Evolutionary conservation across 2,797 vertebrate genomes (phyloP), one percentile per base, ranked within the genome.

Genomic region (Euphonia xanthogaster): DNA sequence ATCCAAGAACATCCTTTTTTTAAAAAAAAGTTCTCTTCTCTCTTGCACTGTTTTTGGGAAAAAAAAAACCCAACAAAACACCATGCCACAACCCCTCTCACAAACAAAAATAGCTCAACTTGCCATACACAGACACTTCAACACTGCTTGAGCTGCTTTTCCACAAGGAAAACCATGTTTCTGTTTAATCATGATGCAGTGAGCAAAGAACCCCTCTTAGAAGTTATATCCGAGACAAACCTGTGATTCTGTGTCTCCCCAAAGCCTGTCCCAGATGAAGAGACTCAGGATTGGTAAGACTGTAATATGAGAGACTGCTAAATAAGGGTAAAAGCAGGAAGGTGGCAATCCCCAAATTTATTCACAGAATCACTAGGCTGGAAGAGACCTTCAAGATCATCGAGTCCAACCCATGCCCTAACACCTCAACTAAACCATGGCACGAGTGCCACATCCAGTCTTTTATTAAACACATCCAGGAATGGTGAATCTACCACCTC

Each of bases 21-120:
- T 6, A 5, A 50, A 42, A 42, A 40, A 42, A 42, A 10, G 37
- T 55, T 74, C 9, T 62, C 31, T 45, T 44, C 12, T 45, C 11
- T 70, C 35, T 47, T 25, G 40, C 40, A 54, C 18, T 31, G 47
- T 8, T 31, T 86, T 61, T 27, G 9, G 6, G 11, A 0, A 7
- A 6, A 44, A 4, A 85, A 27, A 67, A 67, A 16, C 2, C 7
- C n/a, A 53, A 37, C 8, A 27, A 53, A 77, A 8, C 21, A 55
- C 23, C 20, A 19, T 2, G 0, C 13, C 47, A 33, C 6, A 0
- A 11, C 4, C 17, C 31, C 10, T 33, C 19, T 37, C 58, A 31
- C 40, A 47, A 45, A 50, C 13, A 45, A 35, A 68, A 67, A 30
- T 9, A 9, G 0, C 3, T 27, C 61, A 90, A 8, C 4, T 42